A percentile compares a stretch with the other conserved stretches of the same genome.
Evolutionary conservation across 2,797 vertebrate genomes (phyloP).

Genomic region (Chloroceryle amazona): DNA sequence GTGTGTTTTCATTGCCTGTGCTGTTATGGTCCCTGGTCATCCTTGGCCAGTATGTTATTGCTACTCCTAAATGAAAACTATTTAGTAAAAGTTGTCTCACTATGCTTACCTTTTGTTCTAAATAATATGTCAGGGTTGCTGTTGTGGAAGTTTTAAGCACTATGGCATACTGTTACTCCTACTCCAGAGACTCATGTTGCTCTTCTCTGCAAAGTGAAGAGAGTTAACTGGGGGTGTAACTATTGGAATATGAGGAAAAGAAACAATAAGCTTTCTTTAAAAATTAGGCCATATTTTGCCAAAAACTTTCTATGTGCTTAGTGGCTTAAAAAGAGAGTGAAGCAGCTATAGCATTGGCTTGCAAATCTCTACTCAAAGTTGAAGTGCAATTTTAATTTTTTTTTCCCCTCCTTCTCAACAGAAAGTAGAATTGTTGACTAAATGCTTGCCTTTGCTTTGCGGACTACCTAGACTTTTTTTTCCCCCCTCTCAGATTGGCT

Average conservation of each 20-base stretch:
- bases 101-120: not conserved
- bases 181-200: not conserved
- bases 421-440: not conserved
- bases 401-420: not conserved
- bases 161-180: not conserved
- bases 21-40: not conserved
- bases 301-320: not conserved
- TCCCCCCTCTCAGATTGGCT: not conserved
- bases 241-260: not conserved
- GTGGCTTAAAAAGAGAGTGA: not conserved
- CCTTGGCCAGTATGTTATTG: not conserved
- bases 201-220: not conserved
- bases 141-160: not conserved
- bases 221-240: not conserved
- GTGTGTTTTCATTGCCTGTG: fast-evolving
- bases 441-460: not conserved
- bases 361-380: not conserved
- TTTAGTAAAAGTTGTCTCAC: not conserved
- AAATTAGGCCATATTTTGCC: not conserved
- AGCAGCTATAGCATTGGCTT: not conserved
- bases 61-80: not conserved
- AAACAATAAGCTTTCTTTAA: not conserved
- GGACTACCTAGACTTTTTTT: not conserved
- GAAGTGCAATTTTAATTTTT: not conserved
- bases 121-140: not conserved